phyloP scores from a whole-genome alignment of 2,888 invertebrate genomes.

The Escarpia spicata region DNA sequence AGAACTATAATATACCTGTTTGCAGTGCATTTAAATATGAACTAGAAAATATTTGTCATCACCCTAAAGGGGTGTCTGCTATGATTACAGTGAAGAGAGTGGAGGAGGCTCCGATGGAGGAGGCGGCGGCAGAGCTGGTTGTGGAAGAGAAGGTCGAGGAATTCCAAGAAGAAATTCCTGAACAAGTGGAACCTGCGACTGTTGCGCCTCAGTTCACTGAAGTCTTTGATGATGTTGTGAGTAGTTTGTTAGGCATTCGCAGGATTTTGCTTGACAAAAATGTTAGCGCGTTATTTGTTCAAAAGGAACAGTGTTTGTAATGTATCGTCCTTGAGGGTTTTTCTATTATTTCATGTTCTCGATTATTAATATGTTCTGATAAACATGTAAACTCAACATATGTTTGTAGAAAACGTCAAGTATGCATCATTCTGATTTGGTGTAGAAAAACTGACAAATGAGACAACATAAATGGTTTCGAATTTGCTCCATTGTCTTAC shows the following conservation, averaged over 20 bases:
- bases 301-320: neutral
- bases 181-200: neutral
- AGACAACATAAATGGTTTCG: neutral
- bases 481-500: no score
- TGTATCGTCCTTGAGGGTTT: neutral
- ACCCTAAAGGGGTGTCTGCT: neutral
- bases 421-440: neutral
- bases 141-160: neutral
- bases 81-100: neutral
- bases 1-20: no score
- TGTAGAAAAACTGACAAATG: neutral
- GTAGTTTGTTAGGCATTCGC: neutral
- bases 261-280: no score
- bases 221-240: neutral
- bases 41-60: neutral
- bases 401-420: neutral
- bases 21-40: neutral
- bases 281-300: neutral
- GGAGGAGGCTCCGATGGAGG: neutral
- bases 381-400: neutral
- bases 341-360: neutral
- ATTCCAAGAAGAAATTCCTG: neutral
- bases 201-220: neutral
- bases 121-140: neutral
- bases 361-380: neutral